Evolutionary conservation across 2,888 invertebrate species (phyloP).

Genomic region (Tholera decimalis): DNA sequence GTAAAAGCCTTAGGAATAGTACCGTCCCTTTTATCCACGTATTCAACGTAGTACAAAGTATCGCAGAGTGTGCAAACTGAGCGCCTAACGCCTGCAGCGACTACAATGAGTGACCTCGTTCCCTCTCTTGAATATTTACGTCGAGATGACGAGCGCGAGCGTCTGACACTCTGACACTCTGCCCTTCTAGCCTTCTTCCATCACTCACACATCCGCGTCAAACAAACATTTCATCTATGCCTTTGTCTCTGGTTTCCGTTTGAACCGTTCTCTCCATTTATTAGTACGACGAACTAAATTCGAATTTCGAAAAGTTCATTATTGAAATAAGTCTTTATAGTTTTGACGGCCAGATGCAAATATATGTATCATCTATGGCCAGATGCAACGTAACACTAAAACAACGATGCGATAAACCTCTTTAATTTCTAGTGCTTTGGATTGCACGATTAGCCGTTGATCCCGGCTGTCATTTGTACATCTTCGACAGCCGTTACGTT

Average conservation of each 20-base stretch:
- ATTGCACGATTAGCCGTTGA: too few species aligned
- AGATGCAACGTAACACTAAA: neutral
- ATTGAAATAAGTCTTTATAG: too few species aligned
- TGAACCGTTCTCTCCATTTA: neutral
- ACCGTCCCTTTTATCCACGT: neutral
- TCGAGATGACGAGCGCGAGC: slow-evolving; percentile 53
- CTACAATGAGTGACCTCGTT: slow-evolving; percentile 56
- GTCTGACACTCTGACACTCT: slow-evolving; percentile 49
- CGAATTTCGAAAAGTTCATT: neutral
- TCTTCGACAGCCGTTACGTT: too few species aligned
- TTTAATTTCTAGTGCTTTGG: too few species aligned
- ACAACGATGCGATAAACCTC: neutral
- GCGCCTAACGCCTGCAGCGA: slow-evolving; percentile 49
- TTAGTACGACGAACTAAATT: neutral
- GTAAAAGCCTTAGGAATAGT: slow-evolving; percentile 1
- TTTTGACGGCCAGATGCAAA: neutral
- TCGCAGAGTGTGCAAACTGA: slow-evolving; percentile 33
- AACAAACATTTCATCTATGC: slow-evolving; percentile 36
- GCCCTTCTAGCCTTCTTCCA: slow-evolving; percentile 55
- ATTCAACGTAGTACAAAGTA: slow-evolving; percentile 13
- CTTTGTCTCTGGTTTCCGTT: slow-evolving; percentile 29
- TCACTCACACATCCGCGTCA: slow-evolving; percentile 42
- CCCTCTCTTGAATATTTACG: slow-evolving; percentile 59
- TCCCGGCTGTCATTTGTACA: too few species aligned
- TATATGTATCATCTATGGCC: too few species aligned